Percentiles rank a stretch among this genome's conserved stretches.
These are phyloP conservation scores for Cynopterus brachyotis DNA, from an alignment of 2,113 vertebrate species.

Conservation along the genomic window DNA sequence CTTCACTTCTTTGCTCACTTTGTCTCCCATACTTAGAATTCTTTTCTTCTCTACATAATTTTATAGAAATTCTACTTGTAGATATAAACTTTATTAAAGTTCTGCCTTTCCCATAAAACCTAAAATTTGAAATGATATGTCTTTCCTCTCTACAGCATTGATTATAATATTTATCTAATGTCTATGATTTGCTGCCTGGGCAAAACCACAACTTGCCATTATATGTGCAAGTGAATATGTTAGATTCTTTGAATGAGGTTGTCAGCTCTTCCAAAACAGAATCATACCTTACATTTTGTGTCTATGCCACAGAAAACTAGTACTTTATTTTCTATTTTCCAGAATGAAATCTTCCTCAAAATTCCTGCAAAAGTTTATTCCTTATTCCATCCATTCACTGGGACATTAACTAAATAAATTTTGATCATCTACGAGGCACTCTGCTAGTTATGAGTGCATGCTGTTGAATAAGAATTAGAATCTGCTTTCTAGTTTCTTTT, in stretches of 20 bases:
- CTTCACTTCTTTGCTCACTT: neutral
- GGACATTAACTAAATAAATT: neutral
- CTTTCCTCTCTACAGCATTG: neutral
- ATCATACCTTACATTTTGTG: neutral
- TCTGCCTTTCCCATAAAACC: neutral
- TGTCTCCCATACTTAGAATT: neutral
- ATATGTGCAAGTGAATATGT: neutral
- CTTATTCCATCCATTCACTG: neutral
- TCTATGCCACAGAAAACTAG: neutral
- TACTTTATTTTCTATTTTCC: neutral
- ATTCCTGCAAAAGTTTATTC: neutral
- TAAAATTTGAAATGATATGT: neutral
- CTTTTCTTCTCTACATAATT: neutral
- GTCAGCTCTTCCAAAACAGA: neutral
- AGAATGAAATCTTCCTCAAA: neutral
- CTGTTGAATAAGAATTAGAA: neutral
- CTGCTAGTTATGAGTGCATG: neutral
- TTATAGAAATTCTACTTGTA: neutral
- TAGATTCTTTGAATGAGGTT: neutral
- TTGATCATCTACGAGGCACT: neutral
- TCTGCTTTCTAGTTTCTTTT: neutral
- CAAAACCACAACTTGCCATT: neutral
- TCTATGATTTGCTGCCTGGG: neutral
- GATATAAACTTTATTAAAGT: neutral
- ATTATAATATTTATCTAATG: neutral